Percentiles rank a stretch among this genome's conserved stretches.
Evolutionary conservation across 2,888 invertebrate species (phyloP).

Genomic region (Nephrotoma flavescens): DNA sequence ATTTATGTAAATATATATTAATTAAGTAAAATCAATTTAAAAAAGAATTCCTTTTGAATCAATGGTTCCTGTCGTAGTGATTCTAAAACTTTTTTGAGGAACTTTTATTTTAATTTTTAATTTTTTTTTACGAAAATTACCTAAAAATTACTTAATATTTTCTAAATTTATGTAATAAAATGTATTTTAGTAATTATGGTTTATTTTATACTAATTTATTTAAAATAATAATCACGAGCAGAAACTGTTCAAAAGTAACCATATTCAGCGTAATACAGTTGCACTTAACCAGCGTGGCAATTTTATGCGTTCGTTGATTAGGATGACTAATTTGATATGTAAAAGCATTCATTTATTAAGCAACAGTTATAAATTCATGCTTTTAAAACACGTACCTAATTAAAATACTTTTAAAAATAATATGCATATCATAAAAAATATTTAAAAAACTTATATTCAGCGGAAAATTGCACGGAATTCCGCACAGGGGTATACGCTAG

Average conservation of each 20-base stretch:
- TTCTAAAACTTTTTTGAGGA: background rate
- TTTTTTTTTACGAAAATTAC: background rate
- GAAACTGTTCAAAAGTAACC: background rate
- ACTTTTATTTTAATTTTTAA: background rate
- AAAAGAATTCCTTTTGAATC: background rate
- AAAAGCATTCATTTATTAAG: too few relatives aligned
- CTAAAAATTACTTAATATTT: background rate
- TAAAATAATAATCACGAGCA: background rate
- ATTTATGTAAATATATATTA: background rate
- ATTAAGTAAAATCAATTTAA: background rate
- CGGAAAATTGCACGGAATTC: background rate
- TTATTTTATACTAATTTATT: background rate
- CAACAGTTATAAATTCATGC: too few relatives aligned
- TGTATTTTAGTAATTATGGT: too few relatives aligned
- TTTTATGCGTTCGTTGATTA: background rate
- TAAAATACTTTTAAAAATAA: too few relatives aligned
- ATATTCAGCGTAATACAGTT: conserved; percentile 4
- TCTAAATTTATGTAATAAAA: background rate
- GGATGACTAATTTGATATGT: background rate
- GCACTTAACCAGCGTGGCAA: conserved; percentile 3
- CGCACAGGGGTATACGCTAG: background rate
- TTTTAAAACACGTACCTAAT: too few relatives aligned
- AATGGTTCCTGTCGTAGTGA: background rate
- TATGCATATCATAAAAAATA: too few relatives aligned
- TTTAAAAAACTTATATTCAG: background rate